Conservation (phyloP, 2,888 invertebrate genomes). For the Sepiola atlantica region DNA sequence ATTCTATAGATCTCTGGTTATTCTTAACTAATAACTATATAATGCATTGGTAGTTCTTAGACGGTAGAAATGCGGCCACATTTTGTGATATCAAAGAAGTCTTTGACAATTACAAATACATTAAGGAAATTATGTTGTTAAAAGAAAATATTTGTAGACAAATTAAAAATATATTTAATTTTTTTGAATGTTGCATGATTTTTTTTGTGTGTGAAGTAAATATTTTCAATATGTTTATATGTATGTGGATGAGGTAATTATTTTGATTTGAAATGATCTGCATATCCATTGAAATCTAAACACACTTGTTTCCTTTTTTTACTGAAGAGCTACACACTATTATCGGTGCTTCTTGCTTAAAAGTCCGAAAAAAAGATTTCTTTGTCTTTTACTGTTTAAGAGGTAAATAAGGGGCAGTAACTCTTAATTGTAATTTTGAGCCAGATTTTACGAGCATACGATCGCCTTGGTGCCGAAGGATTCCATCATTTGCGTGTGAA, state of each 20-base stretch:
- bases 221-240: not conserved
- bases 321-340: too few species aligned
- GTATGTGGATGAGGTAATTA: not conserved
- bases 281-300: not conserved
- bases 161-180: not conserved
- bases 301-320: too few species aligned
- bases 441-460: too few species aligned
- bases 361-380: too few species aligned
- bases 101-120: not conserved
- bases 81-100: conserved; percentile 14
- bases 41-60: not conserved
- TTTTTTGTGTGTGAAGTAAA: not conserved
- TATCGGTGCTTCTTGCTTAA: too few species aligned
- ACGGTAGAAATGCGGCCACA: not conserved
- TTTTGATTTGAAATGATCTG: not conserved
- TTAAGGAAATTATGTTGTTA: not conserved
- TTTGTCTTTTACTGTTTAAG: too few species aligned
- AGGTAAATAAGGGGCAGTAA: too few species aligned
- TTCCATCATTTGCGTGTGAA: too few species aligned
- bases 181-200: not conserved
- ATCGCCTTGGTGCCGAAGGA: too few species aligned
- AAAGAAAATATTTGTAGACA: not conserved
- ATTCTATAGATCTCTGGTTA: too few species aligned
- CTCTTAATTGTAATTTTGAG: too few species aligned
- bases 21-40: not conserved